phyloP scores from a whole-genome alignment of 2,888 invertebrate species.

The Agonum fuliginosum region DNA sequence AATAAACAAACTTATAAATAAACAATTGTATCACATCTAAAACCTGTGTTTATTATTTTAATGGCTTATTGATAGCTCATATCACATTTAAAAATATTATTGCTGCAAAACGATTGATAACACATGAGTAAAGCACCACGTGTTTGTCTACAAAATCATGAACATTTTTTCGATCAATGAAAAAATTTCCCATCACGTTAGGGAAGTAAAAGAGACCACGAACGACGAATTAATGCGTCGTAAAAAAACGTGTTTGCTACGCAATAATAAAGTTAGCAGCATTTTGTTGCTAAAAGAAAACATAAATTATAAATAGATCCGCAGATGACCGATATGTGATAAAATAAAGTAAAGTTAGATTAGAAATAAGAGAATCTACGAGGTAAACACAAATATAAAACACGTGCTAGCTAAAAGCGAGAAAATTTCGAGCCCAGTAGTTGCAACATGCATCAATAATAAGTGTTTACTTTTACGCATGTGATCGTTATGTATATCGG shows the following conservation, averaged over 20 bases:
- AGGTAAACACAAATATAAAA: conserved; percentile 57
- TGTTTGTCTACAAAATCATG: too few relatives aligned
- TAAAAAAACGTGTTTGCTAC: conserved; percentile 30
- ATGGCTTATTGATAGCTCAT: not conserved
- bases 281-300: conserved; percentile 29
- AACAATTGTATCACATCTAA: not conserved
- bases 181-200: not conserved
- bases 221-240: conserved; percentile 18
- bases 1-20: not conserved
- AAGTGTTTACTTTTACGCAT: conserved; percentile 44
- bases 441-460: conserved; percentile 58
- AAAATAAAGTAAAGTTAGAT: not conserved
- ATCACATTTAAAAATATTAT: not conserved
- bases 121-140: conserved; percentile 5
- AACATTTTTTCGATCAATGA: conserved; percentile 22
- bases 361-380: not conserved
- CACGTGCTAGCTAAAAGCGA: conserved; percentile 53
- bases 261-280: too few relatives aligned
- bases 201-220: conserved; percentile 11
- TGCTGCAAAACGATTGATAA: not conserved
- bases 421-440: conserved; percentile 52
- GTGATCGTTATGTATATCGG: conserved; percentile 8
- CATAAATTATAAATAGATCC: conserved; percentile 28
- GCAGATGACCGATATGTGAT: conserved; percentile 12
- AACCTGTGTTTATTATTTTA: too few relatives aligned